Evolutionary conservation across 2,797 vertebrate genomes (phyloP), one percentile per base, ranked within the genome.

Genomic region (Limnodromus scolopaceus): DNA sequence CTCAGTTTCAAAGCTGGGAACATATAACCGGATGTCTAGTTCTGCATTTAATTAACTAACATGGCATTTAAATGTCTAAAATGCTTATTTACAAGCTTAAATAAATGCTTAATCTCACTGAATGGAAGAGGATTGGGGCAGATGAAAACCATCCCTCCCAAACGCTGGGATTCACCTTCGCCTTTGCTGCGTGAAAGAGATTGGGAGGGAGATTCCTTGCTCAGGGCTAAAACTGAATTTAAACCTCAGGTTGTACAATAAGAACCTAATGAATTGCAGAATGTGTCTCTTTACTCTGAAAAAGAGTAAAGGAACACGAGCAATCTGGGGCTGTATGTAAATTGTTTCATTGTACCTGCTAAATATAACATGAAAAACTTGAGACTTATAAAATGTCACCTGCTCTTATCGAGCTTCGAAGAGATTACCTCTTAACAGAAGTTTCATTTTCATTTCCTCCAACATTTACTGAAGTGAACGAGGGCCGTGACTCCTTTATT

Each of bases 381-480:
- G 84, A 84, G 95, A 96, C 85, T 92, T 92, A 93, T 95, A 92
- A 96, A 97, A 97, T 97, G 97, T 97, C 97, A 92, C 95, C 94
- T 57, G 86, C 95, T 97, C 95, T 98, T 96, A 97, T 96, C 92
- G 23, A 70, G 85, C 96, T 93, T 93, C 41, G 9, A 72, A 87
- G 96, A 98, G 97, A 98, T 98, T 97, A 95, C 97, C 95, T 97
- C 93, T 95, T 96, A 96, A 64, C 53, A 27, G 28, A 65, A 97
- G 97, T 97, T 97, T 97, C 97, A 92, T 98, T 97, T 97, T 97
- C 97, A 90, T 98, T 97, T 97, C 93, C 97, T 94, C 96, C 94
- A 96, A 41, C 96, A 84, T 95, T 94, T 95, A 93, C 93, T 93
- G 97, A 83, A 93, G 96, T 34, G 95, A 97, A 70, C 46, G 16